These are phyloP conservation scores for Pithys albifrons DNA, from an alignment of 2,113 vertebrate genomes.

Conservation along the genomic window DNA sequence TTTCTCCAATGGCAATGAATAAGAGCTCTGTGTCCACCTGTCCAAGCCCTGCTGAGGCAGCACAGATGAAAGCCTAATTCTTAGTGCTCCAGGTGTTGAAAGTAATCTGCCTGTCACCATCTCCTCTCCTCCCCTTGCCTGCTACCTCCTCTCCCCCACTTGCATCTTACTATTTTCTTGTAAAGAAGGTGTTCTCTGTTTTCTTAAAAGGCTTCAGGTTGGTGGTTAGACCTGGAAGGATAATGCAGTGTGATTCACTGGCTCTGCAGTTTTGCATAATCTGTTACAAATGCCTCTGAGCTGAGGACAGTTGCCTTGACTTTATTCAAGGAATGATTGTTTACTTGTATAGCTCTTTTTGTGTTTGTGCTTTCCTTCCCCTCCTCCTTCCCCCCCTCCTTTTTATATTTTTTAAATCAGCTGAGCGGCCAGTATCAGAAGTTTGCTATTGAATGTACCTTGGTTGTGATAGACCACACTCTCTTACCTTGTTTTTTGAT, in stretches of 20 bases:
- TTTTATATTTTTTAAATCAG: background rate
- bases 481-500: background rate
- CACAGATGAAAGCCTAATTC: background rate
- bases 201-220: background rate
- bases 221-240: background rate
- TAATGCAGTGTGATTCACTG: background rate
- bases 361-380: background rate
- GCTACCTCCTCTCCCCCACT: background rate
- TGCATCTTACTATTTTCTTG: background rate
- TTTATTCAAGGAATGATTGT: background rate
- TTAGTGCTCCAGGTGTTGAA: background rate
- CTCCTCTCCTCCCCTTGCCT: background rate
- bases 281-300: background rate
- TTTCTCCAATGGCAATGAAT: background rate
- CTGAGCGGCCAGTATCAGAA: background rate
- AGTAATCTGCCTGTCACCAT: background rate
- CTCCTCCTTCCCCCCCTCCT: fast-evolving
- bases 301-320: background rate
- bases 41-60: background rate
- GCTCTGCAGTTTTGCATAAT: fast-evolving
- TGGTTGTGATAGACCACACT: background rate
- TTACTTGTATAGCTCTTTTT: background rate
- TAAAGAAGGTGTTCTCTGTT: background rate
- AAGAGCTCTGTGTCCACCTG: background rate
- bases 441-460: background rate